Evolutionary conservation across 2,888 invertebrate species (phyloP).

Genomic region (Conops quadrifasciatus): DNA sequence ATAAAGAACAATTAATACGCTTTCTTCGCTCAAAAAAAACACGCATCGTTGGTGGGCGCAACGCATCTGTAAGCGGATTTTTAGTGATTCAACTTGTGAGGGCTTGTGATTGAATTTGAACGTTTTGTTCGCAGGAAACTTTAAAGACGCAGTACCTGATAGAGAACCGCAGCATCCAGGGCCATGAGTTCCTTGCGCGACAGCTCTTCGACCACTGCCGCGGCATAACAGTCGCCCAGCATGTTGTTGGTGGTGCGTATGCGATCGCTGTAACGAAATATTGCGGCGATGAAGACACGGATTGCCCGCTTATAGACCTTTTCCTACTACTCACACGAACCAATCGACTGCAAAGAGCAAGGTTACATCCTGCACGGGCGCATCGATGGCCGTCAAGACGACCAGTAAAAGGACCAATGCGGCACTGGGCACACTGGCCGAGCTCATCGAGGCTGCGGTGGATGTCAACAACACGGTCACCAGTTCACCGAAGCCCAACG

Average conservation of each 20-base stretch:
- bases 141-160: slow-evolving; percentile 63
- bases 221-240: slow-evolving; percentile 87
- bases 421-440: slow-evolving; percentile 87
- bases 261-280: slow-evolving; percentile 74
- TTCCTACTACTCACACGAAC: slow-evolving; percentile 78
- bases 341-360: slow-evolving; percentile 87
- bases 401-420: slow-evolving; percentile 83
- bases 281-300: slow-evolving; percentile 10
- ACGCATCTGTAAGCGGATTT: slow-evolving; percentile 49
- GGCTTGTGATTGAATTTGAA: slow-evolving; percentile 7
- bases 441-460: slow-evolving; percentile 87
- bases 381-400: slow-evolving; percentile 82
- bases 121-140: neutral
- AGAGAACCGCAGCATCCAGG: slow-evolving; percentile 72
- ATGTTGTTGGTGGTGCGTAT: slow-evolving; percentile 89
- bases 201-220: slow-evolving; percentile 83
- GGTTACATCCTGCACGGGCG: slow-evolving; percentile 82
- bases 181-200: slow-evolving; percentile 85
- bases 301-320: no score
- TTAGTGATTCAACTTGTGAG: slow-evolving; percentile 43
- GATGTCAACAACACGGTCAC: slow-evolving; percentile 86
- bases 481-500: slow-evolving; percentile 82
- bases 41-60: slow-evolving; percentile 29
- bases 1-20: slow-evolving; percentile 16
- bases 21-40: slow-evolving; percentile 26